These are phyloP conservation scores for Oncorhynchus clarkii DNA, from an alignment of 2,113 vertebrate species.

Conservation along the genomic window DNA sequence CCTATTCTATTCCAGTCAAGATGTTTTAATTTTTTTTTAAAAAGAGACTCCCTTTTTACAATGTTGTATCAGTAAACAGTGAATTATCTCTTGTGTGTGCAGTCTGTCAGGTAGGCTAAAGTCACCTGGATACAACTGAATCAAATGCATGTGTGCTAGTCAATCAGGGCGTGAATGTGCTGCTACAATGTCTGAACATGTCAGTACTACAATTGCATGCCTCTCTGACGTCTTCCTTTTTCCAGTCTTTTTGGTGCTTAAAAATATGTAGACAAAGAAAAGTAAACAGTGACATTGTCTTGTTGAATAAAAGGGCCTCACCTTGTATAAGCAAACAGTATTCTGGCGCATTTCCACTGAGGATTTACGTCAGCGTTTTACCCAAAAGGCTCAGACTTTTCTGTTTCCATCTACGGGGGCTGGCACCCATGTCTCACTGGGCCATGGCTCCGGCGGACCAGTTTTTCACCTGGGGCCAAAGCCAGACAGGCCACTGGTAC, in stretches of 20 bases:
- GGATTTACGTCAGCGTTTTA: too few species aligned
- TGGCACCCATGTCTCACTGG: too few species aligned
- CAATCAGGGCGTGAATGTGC: conserved; percentile 40
- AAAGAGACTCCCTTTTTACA: conserved; percentile 28
- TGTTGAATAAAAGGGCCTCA: conserved; percentile 68
- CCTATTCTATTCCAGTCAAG: conserved; percentile 55
- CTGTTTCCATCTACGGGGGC: too few species aligned
- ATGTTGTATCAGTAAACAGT: conserved; percentile 47
- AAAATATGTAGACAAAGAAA: conserved; percentile 72
- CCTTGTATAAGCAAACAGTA: conserved; percentile 68
- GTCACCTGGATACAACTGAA: conserved; percentile 61
- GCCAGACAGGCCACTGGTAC: too few species aligned
- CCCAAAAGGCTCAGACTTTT: too few species aligned
- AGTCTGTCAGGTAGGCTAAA: conserved; percentile 55
- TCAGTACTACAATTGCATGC: conserved; percentile 56
- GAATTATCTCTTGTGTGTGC: conserved; percentile 73
- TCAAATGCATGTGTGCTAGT: conserved; percentile 50
- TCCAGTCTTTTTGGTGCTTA: conserved; percentile 63
- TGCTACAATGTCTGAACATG: conserved; percentile 66
- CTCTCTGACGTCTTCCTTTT: conserved; percentile 23
- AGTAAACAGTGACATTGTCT: conserved; percentile 75
- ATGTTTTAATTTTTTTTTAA: conserved; percentile 18
- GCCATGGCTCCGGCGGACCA: too few species aligned
- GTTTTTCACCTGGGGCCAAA: too few species aligned
- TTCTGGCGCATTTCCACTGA: too few species aligned